A percentile compares a stretch with the other conserved stretches of the same genome.
These are phyloP conservation scores for Tetragnatha versicolor DNA, from an alignment of 1,140 invertebrate genomes.

Conservation along the genomic window DNA sequence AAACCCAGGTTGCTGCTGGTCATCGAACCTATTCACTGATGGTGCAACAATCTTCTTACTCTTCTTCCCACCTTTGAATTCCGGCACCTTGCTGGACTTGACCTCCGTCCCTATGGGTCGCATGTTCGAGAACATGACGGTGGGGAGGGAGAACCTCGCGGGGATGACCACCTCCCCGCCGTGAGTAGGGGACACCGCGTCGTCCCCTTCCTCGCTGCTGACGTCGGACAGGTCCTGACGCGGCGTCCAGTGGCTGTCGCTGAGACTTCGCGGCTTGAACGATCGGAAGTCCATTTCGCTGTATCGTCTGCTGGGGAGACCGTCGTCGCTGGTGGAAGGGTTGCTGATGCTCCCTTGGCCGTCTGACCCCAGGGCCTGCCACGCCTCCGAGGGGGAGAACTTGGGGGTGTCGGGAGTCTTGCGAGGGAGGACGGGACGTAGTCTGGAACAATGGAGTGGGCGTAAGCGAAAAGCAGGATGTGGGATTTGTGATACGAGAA, in stretches of 20 bases:
- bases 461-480: not conserved
- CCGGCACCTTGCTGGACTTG: not conserved
- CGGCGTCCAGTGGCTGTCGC: constrained; percentile 47
- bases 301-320: constrained; percentile 59
- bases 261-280: constrained; percentile 70
- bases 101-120: constrained; percentile 34
- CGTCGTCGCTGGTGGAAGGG: constrained; percentile 25
- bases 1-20: not conserved
- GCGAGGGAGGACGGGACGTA: constrained; percentile 79
- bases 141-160: constrained; percentile 31
- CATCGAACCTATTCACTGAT: not conserved
- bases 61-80: constrained; percentile 19
- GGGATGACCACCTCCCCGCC: not conserved
- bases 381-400: constrained; percentile 83
- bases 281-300: constrained; percentile 63
- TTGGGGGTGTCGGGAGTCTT: constrained; percentile 76
- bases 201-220: constrained; percentile 37
- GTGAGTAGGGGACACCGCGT: constrained; percentile 13
- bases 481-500: too few relatives aligned
- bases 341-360: constrained; percentile 19
- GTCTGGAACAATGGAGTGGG: constrained; percentile 60
- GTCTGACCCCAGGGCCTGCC: constrained; percentile 71
- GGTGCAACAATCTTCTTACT: not conserved
- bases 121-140: constrained; percentile 48
- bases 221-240: constrained; percentile 48